Evolutionary conservation across 1,140 invertebrate species (phyloP), one percentile per base, ranked within the genome.

Genomic region (Dryas iulia): DNA sequence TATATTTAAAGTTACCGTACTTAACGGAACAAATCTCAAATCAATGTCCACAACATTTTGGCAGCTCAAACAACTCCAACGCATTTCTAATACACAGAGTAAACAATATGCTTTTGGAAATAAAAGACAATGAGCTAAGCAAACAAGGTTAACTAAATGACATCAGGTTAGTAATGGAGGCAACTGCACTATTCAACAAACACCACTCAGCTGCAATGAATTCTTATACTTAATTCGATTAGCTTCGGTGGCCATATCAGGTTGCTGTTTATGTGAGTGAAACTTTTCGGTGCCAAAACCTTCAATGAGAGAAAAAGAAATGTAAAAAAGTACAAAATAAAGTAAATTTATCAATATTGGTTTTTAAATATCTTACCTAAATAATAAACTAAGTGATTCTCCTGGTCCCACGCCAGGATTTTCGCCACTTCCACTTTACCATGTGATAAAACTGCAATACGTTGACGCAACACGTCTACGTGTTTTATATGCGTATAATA

Each of bases 401-500:
- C 93, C 68, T 96, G 95, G 92, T 98, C 96, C 96, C 97, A 98
- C 12, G 95, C 95, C 53, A 98, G 93, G 78, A 98, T 97, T 66
- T 89, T 83, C 58, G 87, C 92, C 66, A 98, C 97, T 90, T 98
- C 97, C 84, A 96, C 97, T 70, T 94, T 94, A 4, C 97, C 97
- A 81, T 97, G 96, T 23, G 97, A 98, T 11, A 98, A 93, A 5
- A 97, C 96, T 1, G 96, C 95, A 82, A 96, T 97, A 76, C 95
- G 94, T 83, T 96, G 95, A 79, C 97, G 95, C n/a, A 94, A 94
- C 33, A 96, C 94, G 35, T 96, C 96, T 23, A 97, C 94, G 82
- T 97, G 96, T 77, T 97, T 97, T 79, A 98, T 97, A 91, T 98
- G 97, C 26, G 96, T 97, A 89, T 96, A 98, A 81, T 96, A 95